Conservation (phyloP, 2,113 vertebrate genomes). For the Ariopsis seemanni region DNA sequence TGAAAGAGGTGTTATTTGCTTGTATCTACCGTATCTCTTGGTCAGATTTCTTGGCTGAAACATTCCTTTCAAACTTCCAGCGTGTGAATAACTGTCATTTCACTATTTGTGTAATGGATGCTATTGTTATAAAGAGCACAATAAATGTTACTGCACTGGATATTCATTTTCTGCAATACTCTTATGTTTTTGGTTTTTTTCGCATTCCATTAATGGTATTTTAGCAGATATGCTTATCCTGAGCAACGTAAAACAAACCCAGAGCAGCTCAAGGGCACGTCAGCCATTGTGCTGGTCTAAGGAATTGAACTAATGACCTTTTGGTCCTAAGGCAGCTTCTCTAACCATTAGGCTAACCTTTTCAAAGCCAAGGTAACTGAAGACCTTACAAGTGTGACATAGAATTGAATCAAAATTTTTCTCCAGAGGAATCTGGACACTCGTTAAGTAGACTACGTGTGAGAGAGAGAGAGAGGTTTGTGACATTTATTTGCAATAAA, state of each 20-base stretch:
- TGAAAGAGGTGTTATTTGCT: slow-evolving; percentile 11
- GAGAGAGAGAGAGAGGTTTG: background rate
- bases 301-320: too few relatives aligned
- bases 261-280: too few relatives aligned
- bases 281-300: too few relatives aligned
- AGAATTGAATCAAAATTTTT: background rate
- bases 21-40: background rate
- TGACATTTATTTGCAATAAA: background rate
- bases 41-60: slow-evolving; percentile 13
- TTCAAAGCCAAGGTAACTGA: background rate
- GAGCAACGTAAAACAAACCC: too few relatives aligned
- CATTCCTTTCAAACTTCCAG: slow-evolving; percentile 21
- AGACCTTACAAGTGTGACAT: background rate
- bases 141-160: slow-evolving; percentile 43
- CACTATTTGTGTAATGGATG: background rate
- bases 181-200: background rate
- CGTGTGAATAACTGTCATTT: background rate
- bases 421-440: background rate
- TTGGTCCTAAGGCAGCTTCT: too few relatives aligned
- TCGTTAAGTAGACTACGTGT: background rate
- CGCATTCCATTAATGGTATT: too few relatives aligned
- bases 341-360: too few relatives aligned
- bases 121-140: slow-evolving; percentile 31
- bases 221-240: too few relatives aligned
- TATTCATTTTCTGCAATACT: background rate